Evolutionary conservation across 92 coral and sea anemone species (phyloP).

Genomic region (Ricordea florida): DNA sequence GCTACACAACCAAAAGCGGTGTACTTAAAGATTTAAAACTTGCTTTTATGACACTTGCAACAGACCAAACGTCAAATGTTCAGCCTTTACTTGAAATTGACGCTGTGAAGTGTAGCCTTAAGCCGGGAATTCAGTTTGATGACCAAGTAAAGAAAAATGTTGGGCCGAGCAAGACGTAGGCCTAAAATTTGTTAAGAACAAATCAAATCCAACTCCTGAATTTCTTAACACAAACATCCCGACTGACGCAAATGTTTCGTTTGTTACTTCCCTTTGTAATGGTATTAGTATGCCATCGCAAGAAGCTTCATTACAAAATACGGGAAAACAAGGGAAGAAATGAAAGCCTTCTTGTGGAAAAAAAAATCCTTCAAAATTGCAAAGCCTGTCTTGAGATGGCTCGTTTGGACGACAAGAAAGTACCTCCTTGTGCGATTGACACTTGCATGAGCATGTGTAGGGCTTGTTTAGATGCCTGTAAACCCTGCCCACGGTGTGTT

Average conservation of each 20-base stretch:
- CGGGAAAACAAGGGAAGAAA: conserved; percentile 1
- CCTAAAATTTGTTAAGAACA: conserved; percentile 19
- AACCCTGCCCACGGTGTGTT: conserved; percentile 8
- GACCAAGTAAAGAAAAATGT: conserved; percentile 36
- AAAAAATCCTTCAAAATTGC: conserved; percentile 15
- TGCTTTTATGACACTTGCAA: conserved; percentile 38
- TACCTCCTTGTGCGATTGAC: conserved; percentile 1
- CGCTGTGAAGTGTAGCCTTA: conserved; percentile 10
- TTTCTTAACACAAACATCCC: conserved; percentile 23
- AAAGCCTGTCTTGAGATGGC: conserved; percentile 31
- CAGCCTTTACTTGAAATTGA: conserved; percentile 30
- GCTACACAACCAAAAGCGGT: conserved; percentile 59
- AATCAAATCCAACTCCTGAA: conserved; percentile 40
- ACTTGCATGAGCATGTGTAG: background rate
- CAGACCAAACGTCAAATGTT: conserved; percentile 27
- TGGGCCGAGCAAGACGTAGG: conserved; percentile 32
- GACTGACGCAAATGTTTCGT: conserved; percentile 51
- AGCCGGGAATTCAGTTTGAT: conserved; percentile 49
- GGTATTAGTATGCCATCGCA: conserved; percentile 21
- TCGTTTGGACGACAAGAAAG: conserved; percentile 39
- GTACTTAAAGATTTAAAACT: conserved; percentile 43
- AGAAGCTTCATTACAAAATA: background rate
- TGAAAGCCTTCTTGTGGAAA: background rate
- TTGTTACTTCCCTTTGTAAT: conserved; percentile 33
- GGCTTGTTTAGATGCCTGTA: background rate